Percentiles rank a stretch among this genome's conserved stretches.
These are phyloP conservation scores for Phycodurus eques DNA, from an alignment of 2,113 vertebrate species.

Conservation along the genomic window DNA sequence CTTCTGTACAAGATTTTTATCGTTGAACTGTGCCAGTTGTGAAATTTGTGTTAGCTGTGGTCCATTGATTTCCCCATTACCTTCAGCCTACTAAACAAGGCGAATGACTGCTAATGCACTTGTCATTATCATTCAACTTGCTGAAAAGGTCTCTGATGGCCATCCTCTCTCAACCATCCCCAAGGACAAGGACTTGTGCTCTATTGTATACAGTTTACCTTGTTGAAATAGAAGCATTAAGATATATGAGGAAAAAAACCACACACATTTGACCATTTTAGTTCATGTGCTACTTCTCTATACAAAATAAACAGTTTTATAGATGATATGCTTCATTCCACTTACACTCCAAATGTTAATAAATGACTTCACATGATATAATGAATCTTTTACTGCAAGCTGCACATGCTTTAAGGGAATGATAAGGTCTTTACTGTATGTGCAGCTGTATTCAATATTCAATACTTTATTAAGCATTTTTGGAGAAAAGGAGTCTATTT, in stretches of 20 bases:
- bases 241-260: background rate
- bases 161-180: constrained; percentile 23
- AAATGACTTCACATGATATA: background rate
- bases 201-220: constrained; percentile 3
- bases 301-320: background rate
- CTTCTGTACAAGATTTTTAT: constrained; percentile 18
- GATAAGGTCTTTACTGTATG: background rate
- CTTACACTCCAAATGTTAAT: background rate
- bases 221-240: background rate
- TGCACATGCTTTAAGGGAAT: background rate
- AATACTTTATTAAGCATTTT: background rate
- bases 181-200: constrained; percentile 22
- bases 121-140: constrained; percentile 59
- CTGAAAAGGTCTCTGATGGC: constrained; percentile 33
- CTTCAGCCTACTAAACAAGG: constrained; percentile 72
- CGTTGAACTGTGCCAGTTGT: constrained; percentile 1
- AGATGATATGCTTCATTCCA: background rate
- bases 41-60: constrained; percentile 55
- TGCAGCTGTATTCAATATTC: background rate
- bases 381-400: background rate
- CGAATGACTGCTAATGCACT: constrained; percentile 68
- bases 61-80: constrained; percentile 76
- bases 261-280: background rate
- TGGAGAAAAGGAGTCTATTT: too few relatives aligned
- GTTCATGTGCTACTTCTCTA: background rate